A percentile compares a stretch with the other conserved stretches of the same genome.
Evolutionary conservation across 2,797 vertebrate species (phyloP).

Genomic region (Parauchenoglanis punctatus): DNA sequence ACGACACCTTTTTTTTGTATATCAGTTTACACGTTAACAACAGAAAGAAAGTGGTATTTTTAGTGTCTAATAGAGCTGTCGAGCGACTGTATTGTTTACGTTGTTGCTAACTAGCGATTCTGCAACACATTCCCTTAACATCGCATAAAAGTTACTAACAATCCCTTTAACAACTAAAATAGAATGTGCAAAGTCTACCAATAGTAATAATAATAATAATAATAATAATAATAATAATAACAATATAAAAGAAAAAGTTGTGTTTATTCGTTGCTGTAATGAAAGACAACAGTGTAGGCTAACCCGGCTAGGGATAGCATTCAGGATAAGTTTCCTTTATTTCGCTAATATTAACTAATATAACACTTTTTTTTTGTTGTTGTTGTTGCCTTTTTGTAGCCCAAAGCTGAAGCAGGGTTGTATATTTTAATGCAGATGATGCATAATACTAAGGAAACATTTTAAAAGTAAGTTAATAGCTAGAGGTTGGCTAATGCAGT

Average conservation of each 20-base stretch:
- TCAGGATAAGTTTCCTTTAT: not conserved
- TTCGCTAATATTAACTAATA: not conserved
- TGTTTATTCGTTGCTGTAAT: not conserved
- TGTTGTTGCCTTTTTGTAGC: not conserved
- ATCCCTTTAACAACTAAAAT: not conserved
- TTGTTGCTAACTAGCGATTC: conserved; percentile 14
- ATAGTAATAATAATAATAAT: too few species aligned
- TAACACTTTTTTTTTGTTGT: fast-evolving
- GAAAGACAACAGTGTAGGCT: not conserved
- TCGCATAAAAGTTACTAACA: not conserved
- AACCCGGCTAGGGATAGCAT: not conserved
- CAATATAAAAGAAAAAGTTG: too few species aligned
- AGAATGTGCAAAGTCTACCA: not conserved
- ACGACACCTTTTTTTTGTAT: not conserved
- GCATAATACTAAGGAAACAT: not conserved
- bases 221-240: too few species aligned
- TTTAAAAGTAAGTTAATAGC: not conserved
- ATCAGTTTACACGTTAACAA: not conserved
- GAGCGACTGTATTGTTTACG: conserved; percentile 32
- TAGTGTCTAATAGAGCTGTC: not conserved
- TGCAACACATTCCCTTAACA: not conserved
- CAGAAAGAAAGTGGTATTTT: not conserved
- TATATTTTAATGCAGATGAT: conserved; percentile 4
- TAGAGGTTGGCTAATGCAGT: conserved; percentile 30
- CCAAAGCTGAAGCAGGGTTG: not conserved